Conservation (phyloP, 2,888 invertebrate species). For the Lordiphosa andalusiaca region DNA sequence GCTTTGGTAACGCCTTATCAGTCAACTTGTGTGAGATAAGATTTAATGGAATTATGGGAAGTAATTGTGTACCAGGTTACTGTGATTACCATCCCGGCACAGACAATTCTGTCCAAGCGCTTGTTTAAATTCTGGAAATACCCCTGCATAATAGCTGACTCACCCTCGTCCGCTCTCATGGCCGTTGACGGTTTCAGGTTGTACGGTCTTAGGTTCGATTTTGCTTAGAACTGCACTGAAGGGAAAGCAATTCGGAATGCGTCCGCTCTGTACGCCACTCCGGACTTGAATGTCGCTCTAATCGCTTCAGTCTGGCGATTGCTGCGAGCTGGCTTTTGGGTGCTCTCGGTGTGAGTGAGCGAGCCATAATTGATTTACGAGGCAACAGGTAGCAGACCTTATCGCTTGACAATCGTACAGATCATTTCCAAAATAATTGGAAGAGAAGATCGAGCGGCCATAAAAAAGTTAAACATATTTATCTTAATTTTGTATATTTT, state of each 20-base stretch:
- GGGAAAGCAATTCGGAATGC: constrained; percentile 16
- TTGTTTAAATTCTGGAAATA: constrained; percentile 13
- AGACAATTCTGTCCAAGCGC: too few species aligned
- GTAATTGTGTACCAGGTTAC: constrained; percentile 2
- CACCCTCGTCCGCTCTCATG: constrained; percentile 50
- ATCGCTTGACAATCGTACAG: too few species aligned
- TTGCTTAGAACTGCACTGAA: not conserved
- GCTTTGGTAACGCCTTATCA: too few species aligned
- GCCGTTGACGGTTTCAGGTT: not conserved
- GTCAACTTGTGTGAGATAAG: constrained; percentile 5
- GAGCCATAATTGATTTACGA: too few species aligned
- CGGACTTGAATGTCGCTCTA: constrained; percentile 99
- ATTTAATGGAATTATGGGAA: not conserved
- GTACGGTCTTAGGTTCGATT: too few species aligned
- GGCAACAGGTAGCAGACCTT: too few species aligned
- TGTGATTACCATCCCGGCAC: too few species aligned
- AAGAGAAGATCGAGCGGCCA: too few species aligned
- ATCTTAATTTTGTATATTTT: too few species aligned
- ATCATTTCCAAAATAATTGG: too few species aligned
- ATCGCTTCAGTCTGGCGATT: constrained; percentile 83
- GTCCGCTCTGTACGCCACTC: constrained; percentile 86
- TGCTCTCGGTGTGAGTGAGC: constrained; percentile 1
- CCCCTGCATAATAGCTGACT: constrained; percentile 23
- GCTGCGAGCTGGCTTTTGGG: not conserved
- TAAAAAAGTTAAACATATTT: too few species aligned